A percentile compares a stretch with the other conserved stretches of the same genome.
Evolutionary conservation across 2,113 vertebrate genomes (phyloP).

Genomic region (Microcebus tavaratra): DNA sequence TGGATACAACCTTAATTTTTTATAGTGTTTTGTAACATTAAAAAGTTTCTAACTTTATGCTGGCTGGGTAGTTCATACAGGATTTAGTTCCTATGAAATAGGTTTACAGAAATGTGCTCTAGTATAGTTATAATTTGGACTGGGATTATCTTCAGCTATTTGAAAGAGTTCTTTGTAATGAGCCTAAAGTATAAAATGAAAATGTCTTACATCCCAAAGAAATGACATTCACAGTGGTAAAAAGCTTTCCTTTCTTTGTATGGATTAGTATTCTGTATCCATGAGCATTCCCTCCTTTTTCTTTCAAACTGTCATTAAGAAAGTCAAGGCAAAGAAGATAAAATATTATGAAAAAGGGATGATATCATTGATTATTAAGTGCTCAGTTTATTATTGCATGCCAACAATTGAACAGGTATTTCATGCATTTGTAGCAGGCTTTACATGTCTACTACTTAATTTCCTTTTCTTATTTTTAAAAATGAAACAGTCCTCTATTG

Average conservation of each 20-base stretch:
- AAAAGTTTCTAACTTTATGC: constrained; percentile 40
- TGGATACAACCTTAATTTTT: background rate
- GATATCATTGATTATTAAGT: background rate
- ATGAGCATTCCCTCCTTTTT: background rate
- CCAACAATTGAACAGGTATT: background rate
- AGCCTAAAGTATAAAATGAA: constrained; percentile 54
- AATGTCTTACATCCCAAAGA: constrained; percentile 28
- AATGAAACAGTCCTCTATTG: background rate
- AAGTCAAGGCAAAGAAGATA: constrained; percentile 47
- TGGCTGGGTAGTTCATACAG: background rate
- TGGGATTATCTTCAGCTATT: constrained; percentile 48
- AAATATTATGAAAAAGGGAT: constrained; percentile 3
- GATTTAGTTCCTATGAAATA: constrained; percentile 41
- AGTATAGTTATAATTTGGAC: background rate
- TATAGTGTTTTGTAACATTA: background rate
- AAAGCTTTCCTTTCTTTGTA: background rate
- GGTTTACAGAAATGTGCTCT: constrained; percentile 9
- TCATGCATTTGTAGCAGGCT: background rate
- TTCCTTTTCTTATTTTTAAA: background rate
- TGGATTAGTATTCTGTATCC: constrained; percentile 3
- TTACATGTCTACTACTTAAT: background rate
- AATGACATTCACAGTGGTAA: background rate
- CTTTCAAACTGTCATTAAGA: constrained; percentile 18
- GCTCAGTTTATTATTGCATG: background rate
- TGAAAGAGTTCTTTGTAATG: constrained; percentile 55